Conservation (phyloP, 2,797 vertebrate genomes). For the Nyctalus aviator region DNA sequence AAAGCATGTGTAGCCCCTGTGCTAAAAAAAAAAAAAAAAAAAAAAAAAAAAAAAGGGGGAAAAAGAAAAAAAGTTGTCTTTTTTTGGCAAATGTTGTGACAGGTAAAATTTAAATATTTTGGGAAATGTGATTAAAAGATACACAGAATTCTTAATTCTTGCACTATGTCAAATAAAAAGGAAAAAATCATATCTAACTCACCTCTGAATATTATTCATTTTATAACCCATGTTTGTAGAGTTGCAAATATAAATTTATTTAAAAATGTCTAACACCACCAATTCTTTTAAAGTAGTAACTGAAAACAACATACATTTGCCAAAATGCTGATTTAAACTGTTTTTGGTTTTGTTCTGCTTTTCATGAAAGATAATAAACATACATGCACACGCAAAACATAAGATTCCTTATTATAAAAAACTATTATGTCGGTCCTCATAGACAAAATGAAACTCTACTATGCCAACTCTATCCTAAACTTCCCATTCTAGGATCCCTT, state of each 20-base stretch:
- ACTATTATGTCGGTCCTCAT: background rate
- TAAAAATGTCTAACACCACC: background rate
- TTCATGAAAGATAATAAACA: too few relatives aligned
- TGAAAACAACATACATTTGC: background rate
- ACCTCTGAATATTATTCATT: background rate
- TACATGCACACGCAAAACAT: background rate
- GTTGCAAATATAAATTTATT: constrained; percentile 4
- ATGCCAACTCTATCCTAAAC: background rate
- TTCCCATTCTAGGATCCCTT: background rate
- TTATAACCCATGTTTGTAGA: background rate
- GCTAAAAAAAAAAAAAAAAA: background rate
- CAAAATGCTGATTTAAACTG: background rate
- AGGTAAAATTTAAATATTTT: background rate
- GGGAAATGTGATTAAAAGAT: background rate
- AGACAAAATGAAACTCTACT: constrained; percentile 23
- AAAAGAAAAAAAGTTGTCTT: background rate
- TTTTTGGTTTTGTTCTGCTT: too few relatives aligned
- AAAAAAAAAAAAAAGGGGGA: background rate
- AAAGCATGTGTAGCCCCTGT: background rate
- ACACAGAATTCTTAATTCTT: background rate
- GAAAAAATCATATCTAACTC: background rate
- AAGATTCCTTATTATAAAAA: background rate
- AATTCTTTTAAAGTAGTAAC: constrained; percentile 12
- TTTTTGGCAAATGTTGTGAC: background rate
- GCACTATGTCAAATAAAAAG: background rate